Evolutionary conservation across 2,888 invertebrate genomes (phyloP), one percentile per base, ranked within the genome.

Genomic region (Cylloceria caligata): DNA sequence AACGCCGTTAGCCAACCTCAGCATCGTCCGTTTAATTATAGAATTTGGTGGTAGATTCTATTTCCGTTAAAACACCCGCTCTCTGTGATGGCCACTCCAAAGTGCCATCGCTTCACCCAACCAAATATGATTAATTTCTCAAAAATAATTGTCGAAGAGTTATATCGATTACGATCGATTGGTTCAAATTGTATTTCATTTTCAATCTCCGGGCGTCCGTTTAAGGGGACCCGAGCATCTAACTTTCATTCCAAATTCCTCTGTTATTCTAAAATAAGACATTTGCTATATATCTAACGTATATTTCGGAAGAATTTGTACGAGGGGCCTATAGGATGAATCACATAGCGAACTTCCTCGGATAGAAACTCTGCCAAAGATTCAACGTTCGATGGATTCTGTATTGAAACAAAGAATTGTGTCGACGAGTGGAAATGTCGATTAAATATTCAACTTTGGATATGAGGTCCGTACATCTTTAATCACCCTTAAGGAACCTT

Each of bases 21-120:
- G 84, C 85, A 83, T 85, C 84, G 83, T 81, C 16, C 83, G 83
- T 83, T 83, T 92, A 92, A 92, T 92, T 90, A 91, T 92, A 92
- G 91, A 91, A 86, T 87, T 88, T 88, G 85, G 85, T 88, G 88
- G 87, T 89, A 87, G 88, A 88, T 89, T 90, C 92, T 92, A 92
- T 92, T 92, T 92, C 89, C 90, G 92, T 91, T 60, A 34, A 60
- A 19, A 88, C 88, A 89, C 90, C 87, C 86, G 82, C 86, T 85
- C 84, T 84, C 85, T 68, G 74, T 85, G 73, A 78, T 79, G 83
- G 55, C 47, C 34, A 57, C 57, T 75, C 60, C 65, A 76, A 79
- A 75, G 52, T 67, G 75, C n/a, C n/a, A 74, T 73, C 73, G 69
- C 36, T 21, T 64, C 64, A 30, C 55, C 45, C 57, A 52, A 36